Base-by-base conservation (phyloP, 2,888 invertebrate genomes). In the Taenaris catops region DNA sequence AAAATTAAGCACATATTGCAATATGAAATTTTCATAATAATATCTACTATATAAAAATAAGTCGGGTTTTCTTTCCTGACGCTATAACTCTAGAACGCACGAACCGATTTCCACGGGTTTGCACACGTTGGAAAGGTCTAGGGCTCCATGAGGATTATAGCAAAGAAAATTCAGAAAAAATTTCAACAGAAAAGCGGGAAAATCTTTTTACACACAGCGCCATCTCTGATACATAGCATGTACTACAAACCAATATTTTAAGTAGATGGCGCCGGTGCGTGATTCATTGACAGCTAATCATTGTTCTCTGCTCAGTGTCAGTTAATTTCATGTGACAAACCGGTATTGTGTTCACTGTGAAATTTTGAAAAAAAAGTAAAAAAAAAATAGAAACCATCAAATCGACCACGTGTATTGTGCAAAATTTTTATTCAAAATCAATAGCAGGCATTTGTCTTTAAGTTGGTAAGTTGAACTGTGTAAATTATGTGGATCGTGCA, bases 61-160 rank as follows among this genome's bases (percentile, higher is more conserved):
- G 23, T 23, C 23, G 10, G 10, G 23, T 23, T 23, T 23, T 23
- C 23, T 6, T 23, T 23, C 23, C 23, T 23, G 23, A 23, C 23
- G 10, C 10, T 23, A 23, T 23, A 23, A 23, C 23, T 23, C 10
- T 10, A 23, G 23, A 23, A 10, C 23, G 23, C 14, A 43, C 38
- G 25, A 38, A 41, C 44, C 37, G 40, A 40, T 40, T 44, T 40
- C 28, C 40, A 40, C 40, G 40, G 46, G 45, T 46, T 44, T 47
- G 47, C 49, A 51, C 47, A 47, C 46, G 46, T 47, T 48, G 51
- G 46, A 51, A 51, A 48, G 46, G 48, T 50, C 43, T 50, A 41
- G 44, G 39, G 44, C 46, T 46, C 43, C 44, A 34, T 46, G 39
- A 43, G 49, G 46, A 37, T 43, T 41, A 41, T 45, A 45, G 40